phyloP scores from a whole-genome alignment of 2,797 vertebrate genomes.

The Nothura maculosa region DNA sequence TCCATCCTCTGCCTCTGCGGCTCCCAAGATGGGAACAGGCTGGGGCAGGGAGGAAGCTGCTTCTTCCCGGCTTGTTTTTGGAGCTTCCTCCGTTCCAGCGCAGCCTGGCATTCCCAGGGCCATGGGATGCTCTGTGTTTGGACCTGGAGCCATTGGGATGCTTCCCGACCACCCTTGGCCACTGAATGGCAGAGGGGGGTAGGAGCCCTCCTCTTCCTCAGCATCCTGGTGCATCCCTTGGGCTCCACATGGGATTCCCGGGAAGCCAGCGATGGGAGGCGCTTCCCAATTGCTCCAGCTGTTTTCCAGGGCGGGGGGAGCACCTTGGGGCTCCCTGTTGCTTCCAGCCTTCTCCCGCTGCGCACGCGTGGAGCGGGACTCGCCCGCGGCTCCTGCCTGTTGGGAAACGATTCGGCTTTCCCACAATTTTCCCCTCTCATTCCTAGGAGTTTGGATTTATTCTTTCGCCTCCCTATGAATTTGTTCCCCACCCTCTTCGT shows the following conservation, averaged over 20 bases:
- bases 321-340: accelerated
- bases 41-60: no score
- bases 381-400: accelerated
- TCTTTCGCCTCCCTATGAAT: not conserved
- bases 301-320: not conserved
- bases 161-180: accelerated
- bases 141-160: not conserved
- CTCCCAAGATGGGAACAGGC: not conserved
- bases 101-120: accelerated
- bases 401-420: not conserved
- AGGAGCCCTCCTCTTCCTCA: not conserved
- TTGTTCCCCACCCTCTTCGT: not conserved
- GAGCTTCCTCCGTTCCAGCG: accelerated
- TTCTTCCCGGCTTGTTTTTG: not conserved
- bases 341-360: accelerated
- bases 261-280: accelerated
- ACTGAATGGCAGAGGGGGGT: not conserved
- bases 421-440: not conserved
- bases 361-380: accelerated
- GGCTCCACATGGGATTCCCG: accelerated
- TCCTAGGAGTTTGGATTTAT: not conserved
- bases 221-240: no score
- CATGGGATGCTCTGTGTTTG: not conserved
- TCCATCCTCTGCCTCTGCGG: not conserved
- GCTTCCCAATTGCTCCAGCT: not conserved